Evolutionary conservation across 2,113 vertebrate species (phyloP).

Genomic region (Phalacrocorax aristotelis): DNA sequence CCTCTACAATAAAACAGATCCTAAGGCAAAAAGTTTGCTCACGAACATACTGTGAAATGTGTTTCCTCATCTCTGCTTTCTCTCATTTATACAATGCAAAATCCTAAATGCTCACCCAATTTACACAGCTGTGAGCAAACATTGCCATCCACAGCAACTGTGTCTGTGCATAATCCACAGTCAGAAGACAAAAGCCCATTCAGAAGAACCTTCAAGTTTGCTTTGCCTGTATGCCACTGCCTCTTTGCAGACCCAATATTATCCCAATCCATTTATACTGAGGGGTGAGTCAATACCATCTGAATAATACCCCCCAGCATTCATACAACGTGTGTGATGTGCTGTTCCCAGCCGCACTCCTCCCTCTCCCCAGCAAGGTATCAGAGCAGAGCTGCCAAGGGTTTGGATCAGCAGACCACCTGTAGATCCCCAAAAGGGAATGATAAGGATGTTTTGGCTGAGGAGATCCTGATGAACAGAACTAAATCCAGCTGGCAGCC

Average conservation of each 20-base stretch:
- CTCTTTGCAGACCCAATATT: neutral
- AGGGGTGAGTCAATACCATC: neutral
- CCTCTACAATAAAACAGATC: neutral
- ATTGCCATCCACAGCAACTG: neutral
- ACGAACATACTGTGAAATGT: neutral
- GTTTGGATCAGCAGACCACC: neutral
- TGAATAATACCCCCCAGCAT: neutral
- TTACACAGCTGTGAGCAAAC: neutral
- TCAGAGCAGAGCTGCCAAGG: neutral
- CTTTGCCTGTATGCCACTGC: neutral
- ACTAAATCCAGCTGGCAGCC: no score
- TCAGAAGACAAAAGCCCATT: neutral
- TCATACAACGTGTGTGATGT: neutral
- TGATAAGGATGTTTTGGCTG: neutral
- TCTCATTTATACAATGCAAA: neutral
- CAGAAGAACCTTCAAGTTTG: neutral
- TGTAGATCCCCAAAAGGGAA: neutral
- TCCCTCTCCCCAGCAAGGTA: neutral
- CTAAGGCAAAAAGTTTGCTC: neutral
- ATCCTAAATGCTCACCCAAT: neutral
- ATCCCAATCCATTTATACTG: neutral
- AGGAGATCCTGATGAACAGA: neutral
- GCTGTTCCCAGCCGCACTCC: neutral
- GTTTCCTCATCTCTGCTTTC: neutral
- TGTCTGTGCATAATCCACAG: neutral